Base-by-base conservation (phyloP, 2,888 invertebrate genomes). In the Acanthopleura granulata region DNA sequence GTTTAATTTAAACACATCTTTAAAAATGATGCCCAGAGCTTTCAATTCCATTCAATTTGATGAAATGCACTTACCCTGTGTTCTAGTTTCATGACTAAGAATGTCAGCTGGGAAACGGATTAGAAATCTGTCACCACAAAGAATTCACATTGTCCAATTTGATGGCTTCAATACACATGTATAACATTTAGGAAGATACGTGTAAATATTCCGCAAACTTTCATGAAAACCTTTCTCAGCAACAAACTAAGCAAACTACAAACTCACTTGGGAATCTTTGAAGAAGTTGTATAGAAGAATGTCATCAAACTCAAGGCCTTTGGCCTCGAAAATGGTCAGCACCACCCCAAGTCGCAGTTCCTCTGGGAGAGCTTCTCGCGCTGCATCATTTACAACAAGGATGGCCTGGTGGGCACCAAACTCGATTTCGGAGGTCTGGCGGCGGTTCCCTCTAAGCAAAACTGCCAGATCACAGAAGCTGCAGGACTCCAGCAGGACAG, bases 381-480 rank as follows among this genome's bases (percentile, higher is more conserved):
- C 86, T 57, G 81, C 82, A 30, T 88, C 86, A 79, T 82, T 85
- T n/a, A 83, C 86, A 29, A 88, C 81, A n/a, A 88, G 79, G 49
- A 88, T 86, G 30, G 85, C 87, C 75, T 88, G 88, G 75, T 88
- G 87, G 18, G 88, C 87, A 0, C 88, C 88, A 82, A 88, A 88
- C 77, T 88, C 88, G 73, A 88, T 88, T 74, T 85, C 84, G 11
- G 87, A 86, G 0, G 85, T 85, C 76, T 85, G 84, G 9, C 86
- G 81, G 62, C 80, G 83, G 81, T 85, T 84, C 71, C 86, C 86
- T 71, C 80, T 66, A 30, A 82, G 74, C 25, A 82, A 75, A 27
- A 82, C 40, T 57, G 80, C 81, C 18, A 82, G 77, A 70, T 82
- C 82, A 15, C 78, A 76, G 71, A 79, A 74, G 72, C 82, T 84